Conservation (phyloP, 2,797 vertebrate species). For the Buphagus erythrorhynchus region DNA sequence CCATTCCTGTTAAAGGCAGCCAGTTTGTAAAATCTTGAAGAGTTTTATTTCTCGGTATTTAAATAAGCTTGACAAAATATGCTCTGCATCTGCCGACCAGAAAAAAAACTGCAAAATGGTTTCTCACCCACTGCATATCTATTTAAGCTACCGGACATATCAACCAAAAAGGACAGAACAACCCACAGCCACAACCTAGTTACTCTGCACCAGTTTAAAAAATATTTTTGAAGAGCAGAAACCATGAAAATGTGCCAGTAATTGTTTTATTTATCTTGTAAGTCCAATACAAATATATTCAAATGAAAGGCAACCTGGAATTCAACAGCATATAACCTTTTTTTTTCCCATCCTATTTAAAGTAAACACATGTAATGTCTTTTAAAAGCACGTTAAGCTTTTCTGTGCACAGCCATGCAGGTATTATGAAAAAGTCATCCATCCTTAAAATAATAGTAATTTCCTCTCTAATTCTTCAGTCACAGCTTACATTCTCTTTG, state of each 20-base stretch:
- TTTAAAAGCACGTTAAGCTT: slow-evolving; percentile 37
- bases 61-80: slow-evolving; percentile 35
- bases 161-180: not conserved
- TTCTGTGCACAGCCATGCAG: slow-evolving; percentile 11
- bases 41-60: slow-evolving; percentile 3
- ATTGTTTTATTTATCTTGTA: slow-evolving; percentile 1
- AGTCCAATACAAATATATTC: slow-evolving; percentile 48
- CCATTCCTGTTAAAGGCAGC: not conserved
- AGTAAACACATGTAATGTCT: slow-evolving; percentile 28
- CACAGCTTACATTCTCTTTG: not conserved
- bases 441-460: slow-evolving; percentile 12
- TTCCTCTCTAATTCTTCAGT: slow-evolving; percentile 30
- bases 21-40: not conserved
- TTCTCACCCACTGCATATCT: not conserved
- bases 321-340: not conserved
- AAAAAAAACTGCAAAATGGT: slow-evolving; percentile 20
- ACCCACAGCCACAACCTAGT: not conserved
- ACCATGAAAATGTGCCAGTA: slow-evolving; percentile 15
- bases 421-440: slow-evolving; percentile 35
- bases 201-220: not conserved
- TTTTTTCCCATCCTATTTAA: slow-evolving; percentile 21
- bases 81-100: slow-evolving; percentile 5
- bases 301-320: slow-evolving; percentile 36
- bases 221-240: slow-evolving; percentile 39
- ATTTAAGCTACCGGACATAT: slow-evolving; percentile 1